A percentile compares a stretch with the other conserved stretches of the same genome.
Evolutionary conservation across 2,797 vertebrate genomes (phyloP).

Genomic region (Ptychobarbus kaznakovi): DNA sequence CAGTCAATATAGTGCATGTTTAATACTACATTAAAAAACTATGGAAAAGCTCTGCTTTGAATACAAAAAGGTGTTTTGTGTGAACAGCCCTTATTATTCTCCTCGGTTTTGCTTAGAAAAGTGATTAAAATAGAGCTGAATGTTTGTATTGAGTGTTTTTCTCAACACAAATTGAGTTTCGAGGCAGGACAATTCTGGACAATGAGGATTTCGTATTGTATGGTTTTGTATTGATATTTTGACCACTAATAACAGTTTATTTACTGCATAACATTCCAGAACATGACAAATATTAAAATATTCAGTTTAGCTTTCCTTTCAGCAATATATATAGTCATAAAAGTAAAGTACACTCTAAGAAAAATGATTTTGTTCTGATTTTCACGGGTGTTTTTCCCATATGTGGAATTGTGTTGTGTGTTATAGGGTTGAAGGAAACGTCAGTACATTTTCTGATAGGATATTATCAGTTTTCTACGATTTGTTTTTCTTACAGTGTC

Average conservation of each 20-base stretch:
- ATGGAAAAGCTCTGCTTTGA: neutral
- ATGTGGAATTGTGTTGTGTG: neutral
- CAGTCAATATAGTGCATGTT: neutral
- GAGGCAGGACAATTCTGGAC: neutral
- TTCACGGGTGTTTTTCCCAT: neutral
- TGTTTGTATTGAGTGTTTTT: neutral
- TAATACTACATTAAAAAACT: neutral
- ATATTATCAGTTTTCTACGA: too few relatives aligned
- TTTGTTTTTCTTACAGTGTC: neutral
- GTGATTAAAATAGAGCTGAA: neutral
- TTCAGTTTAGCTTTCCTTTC: neutral
- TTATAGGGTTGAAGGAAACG: neutral
- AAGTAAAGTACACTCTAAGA: neutral
- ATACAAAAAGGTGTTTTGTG: neutral
- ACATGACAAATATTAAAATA: neutral
- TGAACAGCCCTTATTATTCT: neutral
- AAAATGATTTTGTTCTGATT: neutral
- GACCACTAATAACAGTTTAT: slow-evolving; percentile 13
- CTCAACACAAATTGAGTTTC: neutral
- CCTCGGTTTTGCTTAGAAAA: slow-evolving; percentile 5
- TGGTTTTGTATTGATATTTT: neutral
- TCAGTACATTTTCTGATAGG: neutral
- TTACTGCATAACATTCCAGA: slow-evolving; percentile 16
- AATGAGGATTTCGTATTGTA: neutral
- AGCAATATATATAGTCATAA: neutral